Percentiles rank a stretch among this genome's conserved stretches.
These are phyloP conservation scores for Anarhynchus alexandrinus DNA, from an alignment of 2,113 vertebrate genomes.

Conservation along the genomic window DNA sequence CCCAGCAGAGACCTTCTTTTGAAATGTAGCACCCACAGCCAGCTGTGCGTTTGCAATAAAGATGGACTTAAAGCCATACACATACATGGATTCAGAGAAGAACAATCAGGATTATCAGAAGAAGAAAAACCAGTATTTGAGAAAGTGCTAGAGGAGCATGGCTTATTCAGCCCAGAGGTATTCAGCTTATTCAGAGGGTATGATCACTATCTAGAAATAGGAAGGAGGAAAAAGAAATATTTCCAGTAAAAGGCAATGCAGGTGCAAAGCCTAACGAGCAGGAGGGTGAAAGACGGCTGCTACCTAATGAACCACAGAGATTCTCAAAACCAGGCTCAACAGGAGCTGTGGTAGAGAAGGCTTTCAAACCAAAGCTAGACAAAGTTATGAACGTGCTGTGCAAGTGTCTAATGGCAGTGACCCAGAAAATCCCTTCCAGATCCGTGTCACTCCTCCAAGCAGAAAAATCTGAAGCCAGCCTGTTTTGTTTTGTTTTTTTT, in stretches of 20 bases:
- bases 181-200: too few relatives aligned
- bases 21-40: not conserved
- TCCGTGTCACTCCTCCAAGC: not conserved
- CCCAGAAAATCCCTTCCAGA: constrained; percentile 20
- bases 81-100: not conserved
- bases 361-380: not conserved
- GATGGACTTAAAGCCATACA: not conserved
- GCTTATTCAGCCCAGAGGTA: not conserved
- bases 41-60: not conserved
- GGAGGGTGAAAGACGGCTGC: not conserved
- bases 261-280: not conserved
- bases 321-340: not conserved
- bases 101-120: not conserved
- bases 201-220: not conserved
- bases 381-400: not conserved
- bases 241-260: not conserved
- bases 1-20: not conserved
- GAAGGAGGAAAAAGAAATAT: not conserved
- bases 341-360: not conserved
- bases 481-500: not conserved
- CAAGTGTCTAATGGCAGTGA: not conserved
- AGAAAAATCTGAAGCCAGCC: not conserved
- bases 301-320: not conserved
- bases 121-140: not conserved
- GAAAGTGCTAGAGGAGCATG: not conserved